Conservation (phyloP, 2,113 vertebrate species). For the Callospermophilus lateralis region DNA sequence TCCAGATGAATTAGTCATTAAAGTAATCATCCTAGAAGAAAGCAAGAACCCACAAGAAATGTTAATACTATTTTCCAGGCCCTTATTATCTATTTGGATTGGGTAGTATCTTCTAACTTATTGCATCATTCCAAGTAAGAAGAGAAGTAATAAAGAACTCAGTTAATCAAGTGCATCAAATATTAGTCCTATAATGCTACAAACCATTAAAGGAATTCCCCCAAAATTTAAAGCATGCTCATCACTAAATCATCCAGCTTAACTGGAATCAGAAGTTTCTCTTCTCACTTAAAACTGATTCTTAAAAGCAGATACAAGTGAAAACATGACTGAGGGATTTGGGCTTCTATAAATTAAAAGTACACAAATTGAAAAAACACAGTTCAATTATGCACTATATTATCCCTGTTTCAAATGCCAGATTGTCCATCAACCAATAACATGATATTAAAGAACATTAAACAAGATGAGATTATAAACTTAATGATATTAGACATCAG, state of each 20-base stretch:
- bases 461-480: slow-evolving; percentile 20
- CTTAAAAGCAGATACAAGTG: not conserved
- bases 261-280: slow-evolving; percentile 20
- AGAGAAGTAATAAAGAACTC: not conserved
- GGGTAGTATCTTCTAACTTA: not conserved
- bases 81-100: not conserved
- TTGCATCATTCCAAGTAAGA: slow-evolving; percentile 28
- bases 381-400: not conserved
- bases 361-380: not conserved
- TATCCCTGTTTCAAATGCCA: slow-evolving; percentile 38
- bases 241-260: slow-evolving; percentile 3
- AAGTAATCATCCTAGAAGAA: not conserved
- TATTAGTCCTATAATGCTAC: not conserved
- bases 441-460: not conserved
- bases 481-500: not conserved
- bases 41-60: not conserved
- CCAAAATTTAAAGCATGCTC: not conserved
- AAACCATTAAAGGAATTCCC: slow-evolving; percentile 11
- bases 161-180: slow-evolving; percentile 24
- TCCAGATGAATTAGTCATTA: not conserved
- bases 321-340: not conserved
- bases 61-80: not conserved
- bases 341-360: not conserved
- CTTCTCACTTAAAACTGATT: not conserved
- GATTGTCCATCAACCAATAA: not conserved